These are phyloP conservation scores for Forficula auricularia DNA, from an alignment of 1,140 invertebrate species.

Conservation along the genomic window DNA sequence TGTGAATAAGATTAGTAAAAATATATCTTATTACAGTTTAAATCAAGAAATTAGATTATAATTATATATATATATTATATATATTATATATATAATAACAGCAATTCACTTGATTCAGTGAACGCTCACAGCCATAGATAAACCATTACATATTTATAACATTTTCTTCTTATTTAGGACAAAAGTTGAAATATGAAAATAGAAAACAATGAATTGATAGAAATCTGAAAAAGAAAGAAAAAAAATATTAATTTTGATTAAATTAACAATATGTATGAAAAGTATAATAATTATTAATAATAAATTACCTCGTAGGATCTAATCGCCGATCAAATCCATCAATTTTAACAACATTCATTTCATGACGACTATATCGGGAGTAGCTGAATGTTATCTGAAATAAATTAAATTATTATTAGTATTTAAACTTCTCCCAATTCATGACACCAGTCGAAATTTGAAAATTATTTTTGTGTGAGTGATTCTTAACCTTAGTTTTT, in stretches of 20 bases:
- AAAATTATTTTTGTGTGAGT: too few relatives aligned
- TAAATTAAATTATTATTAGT: constrained; percentile 3
- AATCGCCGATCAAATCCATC: constrained; percentile 64
- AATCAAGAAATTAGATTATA: too few relatives aligned
- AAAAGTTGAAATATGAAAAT: constrained; percentile 64
- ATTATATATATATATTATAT: too few relatives aligned
- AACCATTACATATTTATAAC: not conserved
- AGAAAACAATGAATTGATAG: constrained; percentile 71
- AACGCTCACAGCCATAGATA: too few relatives aligned
- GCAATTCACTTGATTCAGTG: too few relatives aligned
- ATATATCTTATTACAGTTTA: too few relatives aligned
- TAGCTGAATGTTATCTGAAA: constrained; percentile 83
- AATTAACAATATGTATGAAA: constrained; percentile 8
- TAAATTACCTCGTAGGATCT: constrained; percentile 71
- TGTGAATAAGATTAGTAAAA: too few relatives aligned
- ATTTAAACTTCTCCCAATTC: not conserved
- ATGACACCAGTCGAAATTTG: not conserved
- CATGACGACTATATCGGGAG: constrained; percentile 55
- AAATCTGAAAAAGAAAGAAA: constrained; percentile 47
- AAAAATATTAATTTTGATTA: constrained; percentile 6
- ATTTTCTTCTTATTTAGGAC: constrained; percentile 31
- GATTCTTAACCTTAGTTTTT: too few relatives aligned
- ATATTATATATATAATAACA: too few relatives aligned
- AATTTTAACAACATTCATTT: constrained; percentile 77
- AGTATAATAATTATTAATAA: constrained; percentile 1